Base-by-base conservation (phyloP, 2,113 vertebrate species). In the Camelus dromedarius region DNA sequence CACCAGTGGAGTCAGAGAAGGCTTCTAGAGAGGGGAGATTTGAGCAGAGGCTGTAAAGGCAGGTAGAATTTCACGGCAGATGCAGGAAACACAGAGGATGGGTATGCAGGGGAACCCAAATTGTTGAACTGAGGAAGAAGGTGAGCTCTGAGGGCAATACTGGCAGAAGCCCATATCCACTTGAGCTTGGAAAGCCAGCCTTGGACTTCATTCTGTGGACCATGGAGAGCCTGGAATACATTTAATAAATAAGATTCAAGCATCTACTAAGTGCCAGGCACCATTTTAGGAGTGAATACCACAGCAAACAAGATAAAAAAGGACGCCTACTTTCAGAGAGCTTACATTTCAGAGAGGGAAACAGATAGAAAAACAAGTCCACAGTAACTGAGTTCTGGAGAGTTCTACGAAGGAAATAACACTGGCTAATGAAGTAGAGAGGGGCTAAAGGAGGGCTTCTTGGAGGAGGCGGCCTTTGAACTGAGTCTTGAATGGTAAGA, bases 291-390 rank as follows among this genome's bases (percentile, higher is more conserved):
- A 46, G 70, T 81, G 26, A 72, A 56, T 42, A 28, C 46, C 24
- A 16, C 52, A 8, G 73, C 14, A 56, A 72, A 52, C 22, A 32
- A 80, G 42, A 69, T 24, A 6, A 82, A 70, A 69, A 58, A 38
- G n/a, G 24, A 54, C 35, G 32, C 64, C 85, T 79, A 48, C 66
- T 89, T 75, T 87, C 73, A 70, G 94, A 70, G 8, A 24, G 14
- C 66, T 95, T 93, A 50, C 28, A 14, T 77, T 93, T 97, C 66
- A 76, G 76, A 35, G 3, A 20, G 22, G 50, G 46, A 89, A n/a
- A 48, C 46, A 64, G 85, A 50, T 3, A 85, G 2, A 76, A 46
- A 91, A 52, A 48, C 70, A 58, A 24, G 4, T 4, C 11, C 46
- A n/a, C 4, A 10, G 42, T 54, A 6, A 42, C 8, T 46, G n/a